Base-by-base conservation (phyloP, 2,797 vertebrate species). In the Rhinichthys osculus region DNA sequence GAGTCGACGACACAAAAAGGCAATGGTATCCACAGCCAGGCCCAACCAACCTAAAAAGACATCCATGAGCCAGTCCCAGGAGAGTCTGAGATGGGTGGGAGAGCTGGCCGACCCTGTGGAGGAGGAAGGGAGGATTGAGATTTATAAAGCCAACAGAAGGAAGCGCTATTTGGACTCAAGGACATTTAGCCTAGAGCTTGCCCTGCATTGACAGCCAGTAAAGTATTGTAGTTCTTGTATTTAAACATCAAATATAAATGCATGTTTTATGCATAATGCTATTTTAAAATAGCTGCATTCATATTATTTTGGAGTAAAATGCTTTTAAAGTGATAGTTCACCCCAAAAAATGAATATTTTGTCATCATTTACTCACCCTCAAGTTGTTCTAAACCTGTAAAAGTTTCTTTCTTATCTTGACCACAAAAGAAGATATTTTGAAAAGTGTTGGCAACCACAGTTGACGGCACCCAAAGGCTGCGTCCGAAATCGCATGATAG, bases 41-140 rank as follows among this genome's bases (percentile, higher is more conserved):
- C 1, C 38, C 35, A 40, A 16, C 16, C 21, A 19, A 78, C 30
- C 40, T 62, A 30, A 78, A 30, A 30, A 30, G 52, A 30, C 16
- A 21, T 17, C 16, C 23, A 64, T 44, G 14, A 30, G 38, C 5
- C 14, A 42, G 54, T n/a, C 90, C 66, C 92, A 93, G 0, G 84
- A 95, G 67, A 96, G 93, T 42, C 94, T 95, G 80, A 89, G 94
- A 0, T 96, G 95, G 95, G 93, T 94, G 0, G 92, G 95, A 8
- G 19, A 92, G 47, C 92, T 94, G 4, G 73, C 94, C 0, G 94
- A 95, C 79, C 94, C 95, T 0, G 54, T 38, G 33, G 94, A 94
- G 0, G 95, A 96, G 80, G 86, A 91, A 38, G 93, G 95, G 69
- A 92, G 95, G 87, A 93, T 95, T 38, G 6, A n/a, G 0, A n/a